A percentile compares a stretch with the other conserved stretches of the same genome.
Conservation (phyloP, 2,113 vertebrate genomes). For the Ailuropoda melanoleuca region DNA sequence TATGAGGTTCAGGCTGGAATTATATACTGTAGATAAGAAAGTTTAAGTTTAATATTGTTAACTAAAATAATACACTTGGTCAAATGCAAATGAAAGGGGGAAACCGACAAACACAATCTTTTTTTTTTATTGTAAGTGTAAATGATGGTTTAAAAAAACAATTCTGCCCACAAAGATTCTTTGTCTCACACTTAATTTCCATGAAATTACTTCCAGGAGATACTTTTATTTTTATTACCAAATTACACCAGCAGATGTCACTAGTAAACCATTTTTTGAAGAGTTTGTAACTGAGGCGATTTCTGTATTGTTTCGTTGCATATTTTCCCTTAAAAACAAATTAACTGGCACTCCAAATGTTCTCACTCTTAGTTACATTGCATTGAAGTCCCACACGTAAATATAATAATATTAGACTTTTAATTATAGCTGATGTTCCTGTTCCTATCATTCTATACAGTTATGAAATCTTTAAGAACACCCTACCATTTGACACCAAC, state of each 20-base stretch:
- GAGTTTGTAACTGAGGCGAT: not conserved
- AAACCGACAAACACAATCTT: not conserved
- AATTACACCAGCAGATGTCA: constrained; percentile 83
- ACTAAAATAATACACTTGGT: not conserved
- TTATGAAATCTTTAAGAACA: not conserved
- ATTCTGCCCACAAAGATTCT: not conserved
- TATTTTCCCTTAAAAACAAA: not conserved
- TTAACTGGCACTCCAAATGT: not conserved
- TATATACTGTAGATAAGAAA: not conserved
- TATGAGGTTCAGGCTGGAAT: not conserved
- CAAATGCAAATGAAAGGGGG: not conserved
- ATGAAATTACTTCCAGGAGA: constrained; percentile 18
- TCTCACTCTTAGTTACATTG: not conserved
- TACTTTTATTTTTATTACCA: constrained; percentile 56
- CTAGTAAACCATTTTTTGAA: constrained; percentile 68
- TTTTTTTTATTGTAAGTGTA: not conserved
- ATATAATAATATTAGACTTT: not conserved
- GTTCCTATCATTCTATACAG: not conserved
- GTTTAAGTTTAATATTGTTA: not conserved
- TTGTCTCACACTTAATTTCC: not conserved
- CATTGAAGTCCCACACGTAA: not conserved
- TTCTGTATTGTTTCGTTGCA: not conserved
- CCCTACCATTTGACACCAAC: not conserved
- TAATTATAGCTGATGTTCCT: not conserved
- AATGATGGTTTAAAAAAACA: not conserved